Evolutionary conservation across 2,888 invertebrate genomes (phyloP).

Genomic region (Stomorhina lunata): DNA sequence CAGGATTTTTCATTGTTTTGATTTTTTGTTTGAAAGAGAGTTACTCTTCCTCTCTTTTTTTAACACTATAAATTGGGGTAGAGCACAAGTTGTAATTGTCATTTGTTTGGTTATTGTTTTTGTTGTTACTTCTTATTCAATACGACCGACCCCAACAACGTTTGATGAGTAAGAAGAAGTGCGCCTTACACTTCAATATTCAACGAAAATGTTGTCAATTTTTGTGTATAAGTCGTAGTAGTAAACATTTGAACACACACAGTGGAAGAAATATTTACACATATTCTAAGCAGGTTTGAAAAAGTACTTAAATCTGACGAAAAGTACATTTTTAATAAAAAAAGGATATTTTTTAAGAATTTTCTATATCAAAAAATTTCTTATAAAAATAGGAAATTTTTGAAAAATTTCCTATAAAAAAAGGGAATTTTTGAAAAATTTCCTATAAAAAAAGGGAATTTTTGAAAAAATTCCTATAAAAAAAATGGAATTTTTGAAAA

Average conservation of each 20-base stretch:
- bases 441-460: too few species aligned
- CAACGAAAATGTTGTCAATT: not conserved
- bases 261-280: not conserved
- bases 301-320: too few species aligned
- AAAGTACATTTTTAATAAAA: too few species aligned
- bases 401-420: too few species aligned
- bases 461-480: too few species aligned
- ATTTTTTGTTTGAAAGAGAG: not conserved
- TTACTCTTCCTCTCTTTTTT: not conserved
- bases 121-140: conserved; percentile 1
- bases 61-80: not conserved
- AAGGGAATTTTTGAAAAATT: too few species aligned
- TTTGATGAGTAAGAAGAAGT: not conserved
- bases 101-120: not conserved
- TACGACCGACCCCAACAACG: not conserved
- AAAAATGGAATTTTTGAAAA: too few species aligned
- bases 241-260: not conserved
- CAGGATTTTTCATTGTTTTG: not conserved
- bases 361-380: too few species aligned
- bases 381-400: too few species aligned
- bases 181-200: not conserved
- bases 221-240: not conserved
- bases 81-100: not conserved
- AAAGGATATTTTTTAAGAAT: too few species aligned
- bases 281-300: too few species aligned